Base-by-base conservation (phyloP, 2,888 invertebrate species). In the Baronia brevicornis region DNA sequence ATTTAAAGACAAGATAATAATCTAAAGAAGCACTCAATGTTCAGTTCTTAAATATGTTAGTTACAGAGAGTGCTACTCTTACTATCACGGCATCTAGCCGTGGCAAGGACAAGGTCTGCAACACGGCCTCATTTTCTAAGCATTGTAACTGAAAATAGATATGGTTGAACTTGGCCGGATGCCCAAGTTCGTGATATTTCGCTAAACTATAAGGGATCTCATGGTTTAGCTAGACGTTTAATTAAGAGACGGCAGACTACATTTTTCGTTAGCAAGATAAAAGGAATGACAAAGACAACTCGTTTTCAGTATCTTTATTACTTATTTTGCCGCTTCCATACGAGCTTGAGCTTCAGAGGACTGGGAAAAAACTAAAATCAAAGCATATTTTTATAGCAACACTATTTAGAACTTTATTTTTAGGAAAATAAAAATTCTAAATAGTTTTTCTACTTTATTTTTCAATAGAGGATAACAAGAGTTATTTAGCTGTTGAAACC, bases 121-220 rank as follows among this genome's bases (percentile, higher is more conserved):
- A 36, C 26, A 17, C 36, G 36, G 21, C 36, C 36, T 36, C 36
- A 27, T 36, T 36, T 36, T 22, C 27, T 36, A 36, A 36, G 36
- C 27, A 36, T 36, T 36, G 36, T 36, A 36, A 36, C 36, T 36
- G 36, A 36, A 36, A 36, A 36, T 36, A 36, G 36, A 36, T 36
- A 30, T 30, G 17, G 36, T 36, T 36, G 36, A 36, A 36, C 30
- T 36, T 36, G 36, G 36, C 36, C 22, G 21, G 21, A 5, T 11
- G 36, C 36, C 36, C 26, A 22, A 36, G 30, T 8, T 11, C 25
- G 24, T 13, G 21, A 15, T 28, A 23, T 25, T 9, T 17, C 21
- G 29, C 20, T 26, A 12, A 29, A 26, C 28, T 35, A 26, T 18
- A 36, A 36, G 36, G 14, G 21, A 22, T 27, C 30, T 30, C 4